Base-by-base conservation (phyloP, 2,113 vertebrate genomes). In the Cromileptes altivelis region DNA sequence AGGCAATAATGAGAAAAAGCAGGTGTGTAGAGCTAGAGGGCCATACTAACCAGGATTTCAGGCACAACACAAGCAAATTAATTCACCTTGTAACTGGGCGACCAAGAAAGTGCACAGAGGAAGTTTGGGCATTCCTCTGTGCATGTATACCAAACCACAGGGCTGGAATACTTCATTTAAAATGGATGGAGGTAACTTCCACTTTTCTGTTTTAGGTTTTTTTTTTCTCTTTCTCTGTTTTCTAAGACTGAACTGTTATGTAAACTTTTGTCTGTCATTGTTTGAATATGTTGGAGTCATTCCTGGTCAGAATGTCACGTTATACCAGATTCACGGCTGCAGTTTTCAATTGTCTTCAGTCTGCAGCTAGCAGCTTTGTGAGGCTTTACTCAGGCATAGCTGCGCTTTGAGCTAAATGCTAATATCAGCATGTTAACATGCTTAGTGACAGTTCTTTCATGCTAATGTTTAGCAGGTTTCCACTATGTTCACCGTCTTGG, bases 1-100 rank as follows among this genome's bases (percentile, higher is more conserved):
- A 72, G 67, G 30, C 52, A 76, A 55, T 80, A 84, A 88, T 85
- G 76, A 80, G 77, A 40, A 81, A 37, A 92, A 88, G 78, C 92
- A 93, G 89, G 80, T 93, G 89, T 65, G 56, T 30, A 69, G 62
- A 47, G 70, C 84, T 75, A 33, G 57, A 81, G 75, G 82, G 60
- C 4, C 56, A 15, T 42, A 42, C 71, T 83, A 80, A 88, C 69
- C 63, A 78, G 73, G 61, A 75, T 78, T 75, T 68, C 23, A 81
- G 60, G 61, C 56, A 79, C 81, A 79, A 25, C 30, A 56, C 47
- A 63, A 53, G 60, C 49, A 70, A 64, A 84, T 84, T 61, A 71
- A 79, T 88, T 84, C 68, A 85, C 71, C 27, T 84, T 78, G 73
- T 90, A 86, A 91, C 64, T 85, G 78, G 42, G 61, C 14, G 21